phyloP scores from a whole-genome alignment of 2,888 invertebrate species.

The Taphrorychus bicolor region DNA sequence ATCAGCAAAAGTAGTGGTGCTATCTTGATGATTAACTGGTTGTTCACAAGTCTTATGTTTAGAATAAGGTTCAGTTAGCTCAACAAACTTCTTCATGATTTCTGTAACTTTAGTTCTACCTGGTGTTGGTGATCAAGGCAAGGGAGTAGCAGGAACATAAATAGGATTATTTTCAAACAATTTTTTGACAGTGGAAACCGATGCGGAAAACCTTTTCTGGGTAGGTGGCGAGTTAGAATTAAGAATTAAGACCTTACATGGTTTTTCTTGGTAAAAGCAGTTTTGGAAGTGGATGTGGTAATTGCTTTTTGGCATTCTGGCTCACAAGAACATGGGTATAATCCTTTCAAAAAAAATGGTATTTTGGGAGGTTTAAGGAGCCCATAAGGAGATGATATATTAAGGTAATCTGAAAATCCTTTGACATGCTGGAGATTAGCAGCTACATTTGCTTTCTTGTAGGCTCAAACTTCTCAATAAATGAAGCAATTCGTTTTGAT shows the following conservation, averaged over 20 bases:
- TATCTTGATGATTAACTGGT: no score
- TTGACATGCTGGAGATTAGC: background rate
- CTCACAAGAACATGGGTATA: background rate
- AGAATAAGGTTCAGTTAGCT: background rate
- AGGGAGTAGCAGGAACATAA: background rate
- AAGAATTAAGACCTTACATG: background rate
- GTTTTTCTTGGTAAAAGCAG: background rate
- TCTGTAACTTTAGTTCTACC: background rate
- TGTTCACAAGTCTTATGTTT: no score
- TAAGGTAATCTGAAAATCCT: background rate
- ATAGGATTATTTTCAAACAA: background rate
- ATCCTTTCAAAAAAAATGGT: background rate
- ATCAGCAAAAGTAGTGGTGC: no score
- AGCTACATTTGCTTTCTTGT: background rate
- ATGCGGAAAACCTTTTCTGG: background rate
- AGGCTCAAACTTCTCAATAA: no score
- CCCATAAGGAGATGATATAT: background rate
- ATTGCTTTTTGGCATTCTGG: background rate
- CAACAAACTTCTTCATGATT: background rate
- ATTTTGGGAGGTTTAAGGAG: background rate
- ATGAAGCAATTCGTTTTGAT: no score
- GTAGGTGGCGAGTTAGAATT: background rate
- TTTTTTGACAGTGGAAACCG: background rate
- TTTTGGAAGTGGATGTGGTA: background rate
- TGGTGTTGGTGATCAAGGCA: background rate